Evolutionary conservation across 2,797 vertebrate species (phyloP), one percentile per base, ranked within the genome.

Genomic region (Borostomias antarcticus): DNA sequence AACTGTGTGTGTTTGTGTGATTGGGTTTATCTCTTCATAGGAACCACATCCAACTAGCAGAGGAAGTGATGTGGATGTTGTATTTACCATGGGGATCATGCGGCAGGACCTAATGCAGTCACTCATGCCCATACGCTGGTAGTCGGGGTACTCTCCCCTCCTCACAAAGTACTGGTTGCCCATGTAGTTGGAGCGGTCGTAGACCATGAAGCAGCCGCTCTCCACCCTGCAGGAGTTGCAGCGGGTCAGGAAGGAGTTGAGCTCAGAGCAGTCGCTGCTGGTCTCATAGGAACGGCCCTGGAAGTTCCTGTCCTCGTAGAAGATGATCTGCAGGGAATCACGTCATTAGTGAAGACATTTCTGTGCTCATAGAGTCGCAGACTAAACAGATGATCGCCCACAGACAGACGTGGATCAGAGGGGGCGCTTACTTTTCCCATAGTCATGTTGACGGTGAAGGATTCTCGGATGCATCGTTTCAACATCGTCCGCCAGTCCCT

Each of bases 211-310:
- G 67, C 82, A 75, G 69, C 85, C 85, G 2, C 78, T 87, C 82
- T 89, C 84, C 77, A 89, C 85, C 68, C 76, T 72, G 79, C 85
- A 87, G 77, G 85, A 88, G 80, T 84, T 84, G 7, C 85, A 86
- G 68, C 73, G 82, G 79, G 80, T 86, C 72, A 88, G 76, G 78
- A 77, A 82, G 62, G 85, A 83, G 25, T 80, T 84, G 50, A 87
- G 69, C 79, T 87, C 85, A 0, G 85, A 59, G 67, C 84, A 84
- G 80, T 87, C 84, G 1, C 50, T 82, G 82, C 77, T 76, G 72
- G 83, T 84, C 72, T 87, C 87, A 30, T 85, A 82, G 70, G 87
- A 86, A 17, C 84, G 83, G 64, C 84, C 84, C 79, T 87, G 87
- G 67, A 89, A 85, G 80, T 87, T 84, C 9, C 62, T 66, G 51